phyloP scores from a whole-genome alignment of 2,888 invertebrate species.

The Hirtodrosophila duncani region DNA sequence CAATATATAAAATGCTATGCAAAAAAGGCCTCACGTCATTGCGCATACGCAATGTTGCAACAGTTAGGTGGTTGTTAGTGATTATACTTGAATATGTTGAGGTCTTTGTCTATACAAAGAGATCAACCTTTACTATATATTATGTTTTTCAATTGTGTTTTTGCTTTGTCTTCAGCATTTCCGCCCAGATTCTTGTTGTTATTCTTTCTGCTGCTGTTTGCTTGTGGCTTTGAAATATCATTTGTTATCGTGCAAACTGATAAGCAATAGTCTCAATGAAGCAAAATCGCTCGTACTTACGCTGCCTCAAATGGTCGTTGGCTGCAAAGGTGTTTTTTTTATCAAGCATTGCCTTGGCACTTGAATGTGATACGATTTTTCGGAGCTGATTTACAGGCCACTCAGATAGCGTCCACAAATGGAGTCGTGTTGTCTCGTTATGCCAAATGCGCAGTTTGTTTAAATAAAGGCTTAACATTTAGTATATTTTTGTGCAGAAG shows the following conservation, averaged over 20 bases:
- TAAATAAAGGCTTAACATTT: too few species aligned
- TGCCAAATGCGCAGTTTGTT: too few species aligned
- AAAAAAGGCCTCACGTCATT: too few species aligned
- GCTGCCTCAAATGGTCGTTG: not conserved
- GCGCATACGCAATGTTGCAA: slow-evolving; percentile 22
- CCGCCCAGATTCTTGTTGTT: slow-evolving; percentile 18
- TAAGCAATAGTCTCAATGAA: slow-evolving; percentile 56
- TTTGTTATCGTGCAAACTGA: slow-evolving; percentile 59
- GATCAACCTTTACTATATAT: slow-evolving; percentile 9
- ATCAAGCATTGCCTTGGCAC: slow-evolving; percentile 38
- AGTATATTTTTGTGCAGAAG: too few species aligned
- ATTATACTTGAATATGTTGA: too few species aligned
- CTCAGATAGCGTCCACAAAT: too few species aligned
- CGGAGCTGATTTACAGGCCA: too few species aligned
- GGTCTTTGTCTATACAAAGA: not conserved
- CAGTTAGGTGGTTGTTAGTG: too few species aligned
- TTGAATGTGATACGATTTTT: slow-evolving; percentile 15
- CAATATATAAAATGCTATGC: too few species aligned
- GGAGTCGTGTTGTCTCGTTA: too few species aligned
- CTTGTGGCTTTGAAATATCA: slow-evolving; percentile 4
- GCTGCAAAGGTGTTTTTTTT: too few species aligned
- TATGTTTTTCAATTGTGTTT: not conserved
- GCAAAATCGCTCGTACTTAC: slow-evolving; percentile 4
- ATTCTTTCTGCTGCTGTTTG: slow-evolving; percentile 12
- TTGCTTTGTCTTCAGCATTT: slow-evolving; percentile 23